These are phyloP conservation scores for Ceyx margarethae DNA, from an alignment of 2,113 vertebrate species.

Conservation along the genomic window DNA sequence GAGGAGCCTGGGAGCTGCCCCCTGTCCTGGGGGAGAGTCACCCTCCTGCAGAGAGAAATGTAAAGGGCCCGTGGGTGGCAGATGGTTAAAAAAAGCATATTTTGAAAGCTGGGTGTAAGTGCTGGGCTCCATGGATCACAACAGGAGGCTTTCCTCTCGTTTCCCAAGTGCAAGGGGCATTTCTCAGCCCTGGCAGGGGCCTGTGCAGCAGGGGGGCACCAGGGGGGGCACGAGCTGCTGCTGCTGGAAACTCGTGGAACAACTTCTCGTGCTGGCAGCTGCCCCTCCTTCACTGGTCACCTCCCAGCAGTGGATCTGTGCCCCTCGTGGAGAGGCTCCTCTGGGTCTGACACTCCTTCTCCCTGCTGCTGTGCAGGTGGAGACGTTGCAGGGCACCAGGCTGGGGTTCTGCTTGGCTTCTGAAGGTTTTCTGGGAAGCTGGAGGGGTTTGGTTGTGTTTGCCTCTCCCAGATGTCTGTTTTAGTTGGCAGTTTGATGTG, in stretches of 20 bases:
- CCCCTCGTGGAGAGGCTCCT: not conserved
- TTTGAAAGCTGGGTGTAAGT: not conserved
- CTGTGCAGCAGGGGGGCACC: not conserved
- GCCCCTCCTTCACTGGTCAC: not conserved
- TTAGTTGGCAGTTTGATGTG: not conserved
- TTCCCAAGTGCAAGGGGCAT: not conserved
- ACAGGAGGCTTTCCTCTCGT: not conserved
- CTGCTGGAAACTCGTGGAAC: not conserved
- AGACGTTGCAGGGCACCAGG: not conserved
- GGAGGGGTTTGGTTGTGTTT: not conserved
- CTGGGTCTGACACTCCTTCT: not conserved
- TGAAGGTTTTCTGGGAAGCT: not conserved
- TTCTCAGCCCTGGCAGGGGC: not conserved
- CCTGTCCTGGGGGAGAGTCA: too few species aligned
- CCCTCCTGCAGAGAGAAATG: too few species aligned
- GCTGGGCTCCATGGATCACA: not conserved
- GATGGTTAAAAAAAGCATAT: not conserved
- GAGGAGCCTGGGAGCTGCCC: too few species aligned
- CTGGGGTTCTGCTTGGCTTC: accelerated
- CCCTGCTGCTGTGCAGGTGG: not conserved
- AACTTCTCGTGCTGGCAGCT: not conserved
- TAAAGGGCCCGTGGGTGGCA: too few species aligned
- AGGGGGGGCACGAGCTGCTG: not conserved
- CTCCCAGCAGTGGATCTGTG: not conserved
- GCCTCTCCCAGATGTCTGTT: not conserved